Percentiles rank a stretch among this genome's conserved stretches.
phyloP scores from a whole-genome alignment of 2,888 invertebrate genomes.

The Mechanitis mazaeus region DNA sequence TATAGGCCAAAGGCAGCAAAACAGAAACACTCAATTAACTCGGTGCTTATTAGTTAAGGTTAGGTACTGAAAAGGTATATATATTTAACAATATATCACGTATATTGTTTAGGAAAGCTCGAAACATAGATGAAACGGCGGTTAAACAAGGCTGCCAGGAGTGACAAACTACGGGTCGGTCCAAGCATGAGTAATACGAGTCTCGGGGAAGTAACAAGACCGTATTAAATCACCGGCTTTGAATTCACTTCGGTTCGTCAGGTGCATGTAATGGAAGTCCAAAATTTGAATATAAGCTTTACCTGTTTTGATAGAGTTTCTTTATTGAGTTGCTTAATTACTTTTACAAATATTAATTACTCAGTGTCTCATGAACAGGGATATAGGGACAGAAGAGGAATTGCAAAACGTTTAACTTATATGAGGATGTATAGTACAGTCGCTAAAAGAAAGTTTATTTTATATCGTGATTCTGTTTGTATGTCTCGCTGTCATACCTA shows the following conservation, averaged over 20 bases:
- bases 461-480: background rate
- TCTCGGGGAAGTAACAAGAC: slow-evolving; percentile 37
- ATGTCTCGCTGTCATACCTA: too few relatives aligned
- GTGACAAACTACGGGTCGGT: slow-evolving; percentile 46
- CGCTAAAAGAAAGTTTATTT: slow-evolving; percentile 1
- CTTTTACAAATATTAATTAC: too few relatives aligned
- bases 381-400: too few relatives aligned
- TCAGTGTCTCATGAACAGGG: too few relatives aligned
- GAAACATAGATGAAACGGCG: slow-evolving; percentile 17
- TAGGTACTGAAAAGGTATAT: too few relatives aligned
- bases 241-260: slow-evolving; percentile 19
- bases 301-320: background rate
- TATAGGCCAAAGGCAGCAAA: too few relatives aligned
- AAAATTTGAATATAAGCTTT: slow-evolving; percentile 1
- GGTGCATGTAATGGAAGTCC: slow-evolving; percentile 11
- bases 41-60: too few relatives aligned
- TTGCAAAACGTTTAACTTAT: too few relatives aligned
- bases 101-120: background rate
- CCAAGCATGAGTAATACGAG: slow-evolving; percentile 24
- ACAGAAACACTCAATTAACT: too few relatives aligned
- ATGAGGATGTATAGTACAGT: too few relatives aligned
- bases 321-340: background rate
- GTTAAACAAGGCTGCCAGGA: slow-evolving; percentile 21
- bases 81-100: too few relatives aligned
- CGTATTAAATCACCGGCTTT: slow-evolving; percentile 53